These are phyloP conservation scores for Homarus gammarus DNA, from an alignment of 2,888 invertebrate species.

Conservation along the genomic window DNA sequence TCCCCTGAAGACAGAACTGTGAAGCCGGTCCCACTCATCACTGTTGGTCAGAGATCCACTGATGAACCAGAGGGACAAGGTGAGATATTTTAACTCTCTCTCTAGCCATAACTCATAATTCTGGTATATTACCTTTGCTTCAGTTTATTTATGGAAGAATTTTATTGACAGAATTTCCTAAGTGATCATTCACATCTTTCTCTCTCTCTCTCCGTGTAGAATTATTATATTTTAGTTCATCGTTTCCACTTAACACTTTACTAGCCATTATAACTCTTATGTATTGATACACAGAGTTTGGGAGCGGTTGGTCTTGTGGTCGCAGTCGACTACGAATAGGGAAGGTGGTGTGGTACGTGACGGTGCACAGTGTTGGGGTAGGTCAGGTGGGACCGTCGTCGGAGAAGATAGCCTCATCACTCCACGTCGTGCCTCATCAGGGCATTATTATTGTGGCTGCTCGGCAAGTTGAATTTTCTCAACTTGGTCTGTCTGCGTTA, in stretches of 20 bases:
- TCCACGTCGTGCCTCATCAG: slow-evolving; percentile 72
- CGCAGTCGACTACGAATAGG: slow-evolving; percentile 50
- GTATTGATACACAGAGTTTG: slow-evolving; percentile 31
- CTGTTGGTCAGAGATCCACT: neutral
- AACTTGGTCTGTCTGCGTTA: too few relatives aligned
- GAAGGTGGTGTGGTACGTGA: slow-evolving; percentile 57
- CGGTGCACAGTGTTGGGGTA: slow-evolving; percentile 61
- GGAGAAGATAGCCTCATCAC: slow-evolving; percentile 53
- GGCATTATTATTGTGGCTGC: slow-evolving; percentile 73
- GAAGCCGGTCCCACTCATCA: neutral
- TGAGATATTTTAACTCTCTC: neutral
- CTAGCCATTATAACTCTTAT: too few relatives aligned
- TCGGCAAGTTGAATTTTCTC: slow-evolving; percentile 42
- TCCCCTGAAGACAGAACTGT: neutral
- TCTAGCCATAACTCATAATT: neutral
- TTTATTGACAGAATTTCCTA: too few relatives aligned
- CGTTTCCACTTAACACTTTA: too few relatives aligned
- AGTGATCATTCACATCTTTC: too few relatives aligned
- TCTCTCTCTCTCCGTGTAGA: too few relatives aligned
- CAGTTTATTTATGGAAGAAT: too few relatives aligned
- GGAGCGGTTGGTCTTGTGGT: slow-evolving; percentile 51
- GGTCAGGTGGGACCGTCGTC: slow-evolving; percentile 58
- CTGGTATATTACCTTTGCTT: neutral
- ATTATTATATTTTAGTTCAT: too few relatives aligned
- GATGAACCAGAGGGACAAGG: slow-evolving; percentile 32